Percentiles rank a stretch among this genome's conserved stretches.
These are phyloP conservation scores for Aegotheles bennettii DNA, from an alignment of 2,113 vertebrate species.

Conservation along the genomic window DNA sequence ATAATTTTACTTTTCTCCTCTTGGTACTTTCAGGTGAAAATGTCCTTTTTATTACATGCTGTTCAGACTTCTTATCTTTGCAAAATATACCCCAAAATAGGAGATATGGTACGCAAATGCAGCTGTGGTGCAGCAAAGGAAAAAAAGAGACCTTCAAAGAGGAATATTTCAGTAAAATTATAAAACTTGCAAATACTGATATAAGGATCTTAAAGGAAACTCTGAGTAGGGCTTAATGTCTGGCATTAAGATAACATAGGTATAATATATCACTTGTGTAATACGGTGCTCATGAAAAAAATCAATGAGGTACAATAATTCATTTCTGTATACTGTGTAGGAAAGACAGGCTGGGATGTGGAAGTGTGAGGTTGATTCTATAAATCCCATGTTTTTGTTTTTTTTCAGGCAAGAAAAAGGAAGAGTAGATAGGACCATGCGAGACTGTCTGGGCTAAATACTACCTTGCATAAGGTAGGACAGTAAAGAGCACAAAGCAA, in stretches of 20 bases:
- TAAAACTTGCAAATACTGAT: not conserved
- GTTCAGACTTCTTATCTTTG: not conserved
- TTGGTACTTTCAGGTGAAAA: not conserved
- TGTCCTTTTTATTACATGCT: accelerated
- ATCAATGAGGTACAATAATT: not conserved
- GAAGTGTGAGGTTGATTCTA: not conserved
- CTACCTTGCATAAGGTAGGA: not conserved
- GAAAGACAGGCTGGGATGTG: not conserved
- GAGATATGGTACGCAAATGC: not conserved
- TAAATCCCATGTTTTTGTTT: not conserved
- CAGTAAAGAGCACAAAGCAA: not conserved
- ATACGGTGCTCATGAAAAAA: not conserved
- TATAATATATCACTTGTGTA: not conserved
- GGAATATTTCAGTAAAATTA: not conserved
- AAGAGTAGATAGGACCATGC: not conserved
- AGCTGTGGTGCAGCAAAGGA: not conserved
- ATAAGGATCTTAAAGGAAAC: not conserved
- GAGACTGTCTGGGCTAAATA: not conserved
- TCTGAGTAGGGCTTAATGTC: not conserved
- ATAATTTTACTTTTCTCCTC: not conserved
- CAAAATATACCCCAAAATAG: not conserved
- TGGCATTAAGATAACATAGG: not conserved
- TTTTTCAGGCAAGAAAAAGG: not conserved
- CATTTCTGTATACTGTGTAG: not conserved
- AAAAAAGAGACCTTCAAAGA: not conserved